Conservation (phyloP, 2,888 invertebrate species). For the Ernsta delagoae region DNA sequence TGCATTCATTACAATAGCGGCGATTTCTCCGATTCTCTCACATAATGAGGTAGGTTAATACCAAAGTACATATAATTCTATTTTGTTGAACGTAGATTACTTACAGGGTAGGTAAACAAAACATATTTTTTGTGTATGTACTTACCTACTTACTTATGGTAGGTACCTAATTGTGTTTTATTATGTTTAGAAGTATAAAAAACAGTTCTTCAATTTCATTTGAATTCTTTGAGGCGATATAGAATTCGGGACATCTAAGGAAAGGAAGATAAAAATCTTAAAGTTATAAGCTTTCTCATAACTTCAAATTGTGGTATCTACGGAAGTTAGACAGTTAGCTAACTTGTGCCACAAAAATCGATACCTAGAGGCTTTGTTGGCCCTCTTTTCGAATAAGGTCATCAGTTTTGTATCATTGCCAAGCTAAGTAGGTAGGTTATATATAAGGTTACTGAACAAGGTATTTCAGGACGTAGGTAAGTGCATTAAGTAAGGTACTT, state of each 20-base stretch:
- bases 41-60: not conserved
- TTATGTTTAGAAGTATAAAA: too few relatives aligned
- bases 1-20: too few relatives aligned
- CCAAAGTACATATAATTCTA: too few relatives aligned
- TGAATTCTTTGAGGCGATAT: not conserved
- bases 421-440: too few relatives aligned
- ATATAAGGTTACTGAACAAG: too few relatives aligned
- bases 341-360: slow-evolving; percentile 27
- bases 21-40: not conserved
- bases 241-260: not conserved
- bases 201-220: not conserved
- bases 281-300: not conserved
- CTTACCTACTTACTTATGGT: too few relatives aligned
- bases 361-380: slow-evolving; percentile 5
- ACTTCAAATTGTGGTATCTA: slow-evolving; percentile 2
- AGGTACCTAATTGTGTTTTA: too few relatives aligned
- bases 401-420: too few relatives aligned
- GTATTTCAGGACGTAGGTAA: too few relatives aligned
- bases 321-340: slow-evolving; percentile 26
- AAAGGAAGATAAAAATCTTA: not conserved
- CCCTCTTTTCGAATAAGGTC: slow-evolving; percentile 27
- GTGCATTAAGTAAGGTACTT: too few relatives aligned
- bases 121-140: too few relatives aligned
- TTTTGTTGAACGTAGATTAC: too few relatives aligned
- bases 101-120: not conserved